Base-by-base conservation (phyloP, 2,888 invertebrate genomes). In the Drosophila lacicola region DNA sequence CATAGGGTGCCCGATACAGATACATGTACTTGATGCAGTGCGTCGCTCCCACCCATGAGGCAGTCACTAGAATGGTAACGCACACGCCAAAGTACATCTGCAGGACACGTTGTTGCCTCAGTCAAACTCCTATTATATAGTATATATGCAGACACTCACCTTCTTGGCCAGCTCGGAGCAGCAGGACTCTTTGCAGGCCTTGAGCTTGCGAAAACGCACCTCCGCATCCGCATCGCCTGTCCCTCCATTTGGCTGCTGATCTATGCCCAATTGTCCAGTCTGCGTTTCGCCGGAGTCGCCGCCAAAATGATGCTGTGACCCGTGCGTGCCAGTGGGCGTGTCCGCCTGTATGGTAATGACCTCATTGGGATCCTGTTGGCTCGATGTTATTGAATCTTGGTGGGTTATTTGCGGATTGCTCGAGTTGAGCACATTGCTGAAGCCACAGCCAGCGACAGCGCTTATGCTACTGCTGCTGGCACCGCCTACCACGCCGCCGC, bases 1-100 rank as follows among this genome's bases (percentile, higher is more conserved):
- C 89, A 55, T 91, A 91, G 2, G 90, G 83, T 53, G 85, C 90
- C 13, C 91, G 90, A 73, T 91, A 91, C 87, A 96, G 93, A 90
- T 96, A 97, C 91, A 97, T 94, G 90, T 97, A 96, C 93, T 97
- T 97, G 83, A 97, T 96, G 91, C 97, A 96, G 91, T 98, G 97
- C 1, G 98, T 97, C n/a, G 97, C 96, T 0, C 97, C 97, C 49
- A 97, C 98, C 97, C 98, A 98, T 13, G 97, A 96, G 9, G 95
- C 95, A n/a, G 97, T 97, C 58, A 98, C 95, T 80, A 96, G 95
- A 62, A 96, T 94, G 41, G 96, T 97, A 71, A 98, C 96, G 93
- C 97, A 96, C 69, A 97, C 95, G 55, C 97, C 97, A 91, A 96
- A 97, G 91, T 97, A 97, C 91, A 97, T 96, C 97, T 97, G 93